These are phyloP conservation scores for Empidonax traillii DNA, from an alignment of 2,113 vertebrate species.

Conservation along the genomic window DNA sequence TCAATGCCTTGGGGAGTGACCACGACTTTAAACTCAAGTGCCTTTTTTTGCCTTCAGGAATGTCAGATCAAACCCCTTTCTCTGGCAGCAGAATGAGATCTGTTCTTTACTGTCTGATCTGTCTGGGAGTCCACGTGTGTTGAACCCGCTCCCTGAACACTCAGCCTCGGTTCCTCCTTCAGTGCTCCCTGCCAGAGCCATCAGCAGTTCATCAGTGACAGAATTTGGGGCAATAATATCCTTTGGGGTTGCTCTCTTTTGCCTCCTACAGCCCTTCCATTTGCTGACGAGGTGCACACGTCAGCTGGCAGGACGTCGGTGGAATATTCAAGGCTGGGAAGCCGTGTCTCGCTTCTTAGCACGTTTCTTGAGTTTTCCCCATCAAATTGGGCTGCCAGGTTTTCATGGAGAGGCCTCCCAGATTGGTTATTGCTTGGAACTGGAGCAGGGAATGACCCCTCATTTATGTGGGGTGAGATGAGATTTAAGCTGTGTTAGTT, in stretches of 20 bases:
- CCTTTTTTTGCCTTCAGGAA: background rate
- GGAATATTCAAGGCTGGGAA: background rate
- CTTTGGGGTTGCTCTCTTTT: background rate
- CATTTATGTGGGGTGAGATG: background rate
- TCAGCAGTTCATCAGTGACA: background rate
- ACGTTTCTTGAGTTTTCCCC: background rate
- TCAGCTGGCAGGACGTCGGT: background rate
- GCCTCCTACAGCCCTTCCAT: background rate
- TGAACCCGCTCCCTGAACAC: background rate
- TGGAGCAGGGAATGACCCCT: background rate
- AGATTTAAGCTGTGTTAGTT: background rate
- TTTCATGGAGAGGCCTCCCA: background rate
- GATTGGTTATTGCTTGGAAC: background rate
- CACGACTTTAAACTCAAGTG: background rate
- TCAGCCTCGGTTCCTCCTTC: background rate
- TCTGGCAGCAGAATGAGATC: background rate
- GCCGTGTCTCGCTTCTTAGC: background rate
- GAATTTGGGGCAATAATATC: background rate
- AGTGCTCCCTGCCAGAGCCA: background rate
- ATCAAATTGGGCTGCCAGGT: background rate
- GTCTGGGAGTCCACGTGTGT: background rate
- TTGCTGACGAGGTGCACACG: background rate
- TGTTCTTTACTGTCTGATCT: background rate
- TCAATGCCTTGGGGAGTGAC: background rate
- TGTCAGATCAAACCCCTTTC: background rate